These are phyloP conservation scores for Venustoraphidia nigricollis DNA, from an alignment of 2,888 invertebrate genomes.

Conservation along the genomic window DNA sequence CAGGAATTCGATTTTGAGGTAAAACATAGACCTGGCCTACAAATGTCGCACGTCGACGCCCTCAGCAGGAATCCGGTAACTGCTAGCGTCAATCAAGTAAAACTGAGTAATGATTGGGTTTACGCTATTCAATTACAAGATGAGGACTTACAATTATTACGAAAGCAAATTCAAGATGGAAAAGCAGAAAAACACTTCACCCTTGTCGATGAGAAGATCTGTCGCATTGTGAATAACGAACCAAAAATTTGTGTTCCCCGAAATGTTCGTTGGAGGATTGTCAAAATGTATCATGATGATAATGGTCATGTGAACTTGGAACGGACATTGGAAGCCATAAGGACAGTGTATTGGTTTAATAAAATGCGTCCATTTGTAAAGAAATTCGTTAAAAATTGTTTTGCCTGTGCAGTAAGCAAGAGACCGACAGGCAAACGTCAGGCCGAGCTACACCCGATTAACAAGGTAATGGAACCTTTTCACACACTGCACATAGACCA, in stretches of 20 bases:
- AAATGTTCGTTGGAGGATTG: slow-evolving; percentile 7
- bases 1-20: neutral
- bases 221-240: neutral
- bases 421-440: neutral
- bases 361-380: slow-evolving; percentile 4
- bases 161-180: neutral
- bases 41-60: slow-evolving; percentile 11
- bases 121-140: slow-evolving; percentile 6
- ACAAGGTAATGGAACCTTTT: neutral
- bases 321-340: slow-evolving; percentile 2
- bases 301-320: slow-evolving; percentile 8
- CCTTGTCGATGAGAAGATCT: neutral
- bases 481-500: slow-evolving; percentile 5
- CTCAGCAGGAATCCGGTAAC: slow-evolving; percentile 14
- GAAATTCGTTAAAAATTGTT: slow-evolving; percentile 2
- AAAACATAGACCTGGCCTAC: neutral
- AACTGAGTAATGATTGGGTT: slow-evolving; percentile 2
- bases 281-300: slow-evolving; percentile 8
- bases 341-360: slow-evolving; percentile 3
- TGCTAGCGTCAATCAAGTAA: neutral
- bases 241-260: slow-evolving; percentile 8
- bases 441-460: neutral
- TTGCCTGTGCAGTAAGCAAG: neutral
- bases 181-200: neutral
- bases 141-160: slow-evolving; percentile 3